Evolutionary conservation across 1,140 invertebrate genomes (phyloP).

Genomic region (Magallana gigas): DNA sequence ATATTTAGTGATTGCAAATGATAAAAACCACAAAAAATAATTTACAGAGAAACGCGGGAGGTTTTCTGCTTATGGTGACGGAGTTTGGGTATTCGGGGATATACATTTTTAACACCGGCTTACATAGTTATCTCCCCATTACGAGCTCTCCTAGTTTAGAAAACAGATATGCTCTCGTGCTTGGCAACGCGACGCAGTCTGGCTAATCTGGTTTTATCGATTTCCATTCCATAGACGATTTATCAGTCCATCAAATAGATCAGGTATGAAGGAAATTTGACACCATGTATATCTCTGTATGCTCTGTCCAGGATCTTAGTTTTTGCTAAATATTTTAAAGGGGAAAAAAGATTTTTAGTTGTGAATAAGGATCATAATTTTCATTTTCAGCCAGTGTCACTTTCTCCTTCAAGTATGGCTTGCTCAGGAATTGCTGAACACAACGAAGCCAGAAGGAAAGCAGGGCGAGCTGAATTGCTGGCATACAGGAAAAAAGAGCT

Average conservation of each 20-base stretch:
- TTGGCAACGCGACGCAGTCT: slow-evolving; percentile 23
- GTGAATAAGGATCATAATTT: background rate
- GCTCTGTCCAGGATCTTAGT: too few relatives aligned
- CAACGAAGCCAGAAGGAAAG: slow-evolving; percentile 35
- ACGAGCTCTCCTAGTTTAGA: background rate
- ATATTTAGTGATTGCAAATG: too few relatives aligned
- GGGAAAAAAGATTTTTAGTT: too few relatives aligned
- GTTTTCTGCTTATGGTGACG: too few relatives aligned
- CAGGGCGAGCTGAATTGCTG: background rate
- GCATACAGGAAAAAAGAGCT: background rate
- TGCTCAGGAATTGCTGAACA: slow-evolving; percentile 37
- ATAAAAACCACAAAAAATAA: too few relatives aligned
- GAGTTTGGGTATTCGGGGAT: too few relatives aligned
- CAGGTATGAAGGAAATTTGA: slow-evolving; percentile 22
- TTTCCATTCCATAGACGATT: slow-evolving; percentile 8
- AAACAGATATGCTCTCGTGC: background rate
- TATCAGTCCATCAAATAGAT: slow-evolving; percentile 23
- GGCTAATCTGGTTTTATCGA: slow-evolving; percentile 16
- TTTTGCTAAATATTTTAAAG: too few relatives aligned
- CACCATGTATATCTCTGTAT: too few relatives aligned
- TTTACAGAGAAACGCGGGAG: too few relatives aligned
- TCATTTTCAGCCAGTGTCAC: slow-evolving; percentile 4
- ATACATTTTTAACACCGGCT: too few relatives aligned
- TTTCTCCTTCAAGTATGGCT: slow-evolving; percentile 22
- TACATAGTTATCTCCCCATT: background rate